Percentiles rank a stretch among this genome's conserved stretches.
phyloP scores from a whole-genome alignment of 2,797 vertebrate genomes.

The Lepus oiostolus region DNA sequence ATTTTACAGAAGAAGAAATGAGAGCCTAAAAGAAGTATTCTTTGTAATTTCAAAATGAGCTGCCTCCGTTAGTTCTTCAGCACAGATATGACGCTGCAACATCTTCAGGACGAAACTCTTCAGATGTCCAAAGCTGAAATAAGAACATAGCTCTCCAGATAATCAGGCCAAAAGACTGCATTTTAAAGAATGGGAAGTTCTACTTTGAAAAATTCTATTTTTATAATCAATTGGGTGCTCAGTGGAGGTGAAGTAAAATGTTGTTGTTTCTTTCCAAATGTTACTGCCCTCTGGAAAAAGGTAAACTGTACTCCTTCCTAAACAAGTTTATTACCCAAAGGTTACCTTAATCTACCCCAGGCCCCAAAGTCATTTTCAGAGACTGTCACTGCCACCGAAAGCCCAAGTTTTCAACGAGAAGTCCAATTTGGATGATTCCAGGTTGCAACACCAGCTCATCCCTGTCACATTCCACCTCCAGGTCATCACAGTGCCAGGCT shows the following conservation, averaged over 20 bases:
- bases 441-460: background rate
- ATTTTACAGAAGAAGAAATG: background rate
- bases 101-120: background rate
- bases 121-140: background rate
- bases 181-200: background rate
- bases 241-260: background rate
- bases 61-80: background rate
- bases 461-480: background rate
- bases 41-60: background rate
- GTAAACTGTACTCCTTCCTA: background rate
- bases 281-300: background rate
- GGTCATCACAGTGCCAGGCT: background rate
- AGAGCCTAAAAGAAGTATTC: background rate
- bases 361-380: background rate
- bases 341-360: background rate
- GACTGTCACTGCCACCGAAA: background rate
- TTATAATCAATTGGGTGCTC: background rate
- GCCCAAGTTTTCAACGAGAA: background rate
- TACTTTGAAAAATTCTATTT: conserved; percentile 15
- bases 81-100: no score
- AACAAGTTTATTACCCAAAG: background rate
- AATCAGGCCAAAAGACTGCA: background rate
- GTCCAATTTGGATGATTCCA: background rate
- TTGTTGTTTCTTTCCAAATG: background rate
- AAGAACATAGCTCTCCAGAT: background rate